phyloP scores from a whole-genome alignment of 2,888 invertebrate genomes.

The Ctena decussata region DNA sequence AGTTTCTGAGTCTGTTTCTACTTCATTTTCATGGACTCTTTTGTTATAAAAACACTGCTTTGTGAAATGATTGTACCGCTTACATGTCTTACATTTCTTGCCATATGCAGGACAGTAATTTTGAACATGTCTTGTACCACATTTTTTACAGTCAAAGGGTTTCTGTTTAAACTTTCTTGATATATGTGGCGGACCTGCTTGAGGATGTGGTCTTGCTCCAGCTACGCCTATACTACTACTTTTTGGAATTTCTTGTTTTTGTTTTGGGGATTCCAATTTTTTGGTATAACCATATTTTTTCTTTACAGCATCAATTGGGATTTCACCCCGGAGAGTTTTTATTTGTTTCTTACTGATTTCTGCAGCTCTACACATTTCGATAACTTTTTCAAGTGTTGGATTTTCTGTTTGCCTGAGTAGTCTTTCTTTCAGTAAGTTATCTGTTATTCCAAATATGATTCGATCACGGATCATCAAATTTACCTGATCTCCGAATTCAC shows the following conservation, averaged over 20 bases:
- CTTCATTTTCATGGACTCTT: neutral
- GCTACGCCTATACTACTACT: neutral
- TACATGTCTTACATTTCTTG: too few relatives aligned
- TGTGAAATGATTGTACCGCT: slow-evolving; percentile 42
- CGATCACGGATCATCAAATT: too few relatives aligned
- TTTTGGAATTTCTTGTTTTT: too few relatives aligned
- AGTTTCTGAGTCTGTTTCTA: neutral
- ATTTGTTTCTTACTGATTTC: slow-evolving; percentile 33
- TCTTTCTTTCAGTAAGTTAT: slow-evolving; percentile 31
- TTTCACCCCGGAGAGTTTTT: neutral
- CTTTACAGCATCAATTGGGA: too few relatives aligned
- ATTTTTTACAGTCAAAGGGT: too few relatives aligned
- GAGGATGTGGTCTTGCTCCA: neutral
- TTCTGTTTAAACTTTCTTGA: too few relatives aligned
- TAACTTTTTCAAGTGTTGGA: slow-evolving; percentile 21
- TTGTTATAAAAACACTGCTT: neutral
- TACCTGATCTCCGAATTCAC: too few relatives aligned
- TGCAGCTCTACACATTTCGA: slow-evolving; percentile 43
- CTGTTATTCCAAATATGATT: slow-evolving; percentile 27
- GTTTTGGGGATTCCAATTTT: too few relatives aligned
- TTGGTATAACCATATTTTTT: too few relatives aligned
- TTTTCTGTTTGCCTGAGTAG: slow-evolving; percentile 37
- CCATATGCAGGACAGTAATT: too few relatives aligned
- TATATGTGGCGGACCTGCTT: too few relatives aligned
- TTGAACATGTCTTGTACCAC: too few relatives aligned